Evolutionary conservation across 1,140 invertebrate genomes (phyloP).

Genomic region (Dendroctonus ponderosae): DNA sequence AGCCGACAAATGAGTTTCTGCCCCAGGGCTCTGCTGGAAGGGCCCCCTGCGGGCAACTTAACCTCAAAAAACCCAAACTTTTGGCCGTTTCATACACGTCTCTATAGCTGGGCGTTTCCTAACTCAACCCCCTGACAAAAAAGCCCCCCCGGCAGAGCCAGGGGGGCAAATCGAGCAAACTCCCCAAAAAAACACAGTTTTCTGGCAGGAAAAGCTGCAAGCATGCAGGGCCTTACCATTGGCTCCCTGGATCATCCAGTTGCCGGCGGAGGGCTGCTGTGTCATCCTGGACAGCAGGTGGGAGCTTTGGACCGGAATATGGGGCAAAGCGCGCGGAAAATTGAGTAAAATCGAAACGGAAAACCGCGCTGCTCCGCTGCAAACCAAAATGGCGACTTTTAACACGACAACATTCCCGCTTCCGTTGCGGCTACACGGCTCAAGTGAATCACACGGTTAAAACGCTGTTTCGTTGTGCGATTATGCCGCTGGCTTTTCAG

Average conservation of each 20-base stretch:
- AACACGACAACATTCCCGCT: slow-evolving; percentile 53
- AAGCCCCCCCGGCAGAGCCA: no score
- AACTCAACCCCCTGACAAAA: no score
- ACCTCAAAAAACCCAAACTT: no score
- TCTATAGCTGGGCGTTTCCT: no score
- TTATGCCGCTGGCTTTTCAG: slow-evolving; percentile 36
- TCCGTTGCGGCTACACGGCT: slow-evolving; percentile 24
- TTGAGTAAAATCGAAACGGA: slow-evolving; percentile 30
- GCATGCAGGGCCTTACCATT: slow-evolving; percentile 58
- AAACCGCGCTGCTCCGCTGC: slow-evolving; percentile 24
- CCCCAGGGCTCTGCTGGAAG: no score
- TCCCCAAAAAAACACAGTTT: no score
- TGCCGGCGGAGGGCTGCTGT: slow-evolving; percentile 62
- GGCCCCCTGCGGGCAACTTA: no score
- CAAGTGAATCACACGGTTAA: slow-evolving; percentile 36
- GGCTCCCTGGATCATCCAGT: slow-evolving; percentile 65
- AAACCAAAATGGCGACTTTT: slow-evolving; percentile 58
- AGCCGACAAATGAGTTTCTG: no score
- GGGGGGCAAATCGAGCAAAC: no score
- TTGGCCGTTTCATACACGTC: no score
- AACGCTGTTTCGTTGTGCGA: slow-evolving; percentile 25
- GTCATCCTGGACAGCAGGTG: slow-evolving; percentile 51
- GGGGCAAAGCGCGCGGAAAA: slow-evolving; percentile 7
- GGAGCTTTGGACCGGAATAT: slow-evolving; percentile 24
- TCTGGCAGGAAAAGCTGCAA: no score